Percentiles rank a stretch among this genome's conserved stretches.
Evolutionary conservation across 53 echinoderm and acorn worm genomes (phyloP).

Genomic region (Temnopleurus reevesii): DNA sequence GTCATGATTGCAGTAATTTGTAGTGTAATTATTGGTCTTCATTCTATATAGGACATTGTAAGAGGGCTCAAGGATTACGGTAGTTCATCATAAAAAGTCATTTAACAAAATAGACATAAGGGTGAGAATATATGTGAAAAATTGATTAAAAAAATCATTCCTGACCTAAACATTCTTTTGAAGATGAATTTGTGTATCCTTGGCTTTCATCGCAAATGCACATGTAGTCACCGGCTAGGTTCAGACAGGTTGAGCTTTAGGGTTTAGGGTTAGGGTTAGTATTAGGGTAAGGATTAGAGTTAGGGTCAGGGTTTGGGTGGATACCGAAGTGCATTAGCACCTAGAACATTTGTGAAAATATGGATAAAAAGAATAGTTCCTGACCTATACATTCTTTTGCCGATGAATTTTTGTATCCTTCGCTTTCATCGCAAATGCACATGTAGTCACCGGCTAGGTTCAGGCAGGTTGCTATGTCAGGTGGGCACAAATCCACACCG

Average conservation of each 20-base stretch:
- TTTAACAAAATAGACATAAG: neutral
- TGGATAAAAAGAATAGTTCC: too few relatives aligned
- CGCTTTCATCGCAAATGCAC: neutral
- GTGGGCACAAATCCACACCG: neutral
- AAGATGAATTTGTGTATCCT: neutral
- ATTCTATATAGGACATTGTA: too few relatives aligned
- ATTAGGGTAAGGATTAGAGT: too few relatives aligned
- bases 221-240: neutral
- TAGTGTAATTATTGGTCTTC: too few relatives aligned
- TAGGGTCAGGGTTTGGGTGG: too few relatives aligned
- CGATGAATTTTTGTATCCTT: neutral
- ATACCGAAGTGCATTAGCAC: too few relatives aligned
- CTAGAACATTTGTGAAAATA: too few relatives aligned
- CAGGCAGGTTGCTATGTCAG: neutral
- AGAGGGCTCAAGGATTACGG: neutral
- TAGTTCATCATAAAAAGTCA: neutral
- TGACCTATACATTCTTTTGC: slow-evolving; percentile 1
- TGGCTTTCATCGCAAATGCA: neutral
- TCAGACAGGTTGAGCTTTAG: too few relatives aligned
- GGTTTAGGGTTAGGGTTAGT: too few relatives aligned
- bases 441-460: neutral
- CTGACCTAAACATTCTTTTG: neutral
- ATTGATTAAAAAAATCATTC: neutral
- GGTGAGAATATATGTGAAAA: neutral
- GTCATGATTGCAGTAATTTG: too few relatives aligned